A percentile compares a stretch with the other conserved stretches of the same genome.
Conservation (phyloP, 2,888 invertebrate genomes). For the Synergus itoensis region DNA sequence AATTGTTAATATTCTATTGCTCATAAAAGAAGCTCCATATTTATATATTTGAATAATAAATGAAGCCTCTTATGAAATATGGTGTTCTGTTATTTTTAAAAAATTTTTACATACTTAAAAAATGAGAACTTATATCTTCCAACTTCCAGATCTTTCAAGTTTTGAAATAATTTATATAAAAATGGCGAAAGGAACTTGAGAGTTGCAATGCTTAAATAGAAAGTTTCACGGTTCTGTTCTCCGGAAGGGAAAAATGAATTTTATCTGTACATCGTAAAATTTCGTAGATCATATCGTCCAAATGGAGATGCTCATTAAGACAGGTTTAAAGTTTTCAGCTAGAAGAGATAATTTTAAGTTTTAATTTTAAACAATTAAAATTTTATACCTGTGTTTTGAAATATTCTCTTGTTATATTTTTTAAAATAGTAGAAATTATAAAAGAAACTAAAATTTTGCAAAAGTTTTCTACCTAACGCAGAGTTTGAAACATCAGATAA, state of each 20-base stretch:
- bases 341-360: background rate
- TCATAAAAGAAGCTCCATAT: background rate
- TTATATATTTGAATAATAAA: background rate
- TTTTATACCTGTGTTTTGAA: background rate
- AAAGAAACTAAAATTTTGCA: background rate
- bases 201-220: background rate
- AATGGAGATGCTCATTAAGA: background rate
- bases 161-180: background rate
- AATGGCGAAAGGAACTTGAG: background rate
- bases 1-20: no score
- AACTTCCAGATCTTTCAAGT: background rate
- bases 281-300: background rate
- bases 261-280: background rate
- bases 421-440: background rate
- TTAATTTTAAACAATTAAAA: background rate
- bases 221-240: background rate
- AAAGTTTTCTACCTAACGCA: background rate
- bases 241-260: background rate
- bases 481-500: background rate
- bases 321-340: background rate
- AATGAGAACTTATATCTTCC: background rate
- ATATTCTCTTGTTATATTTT: background rate
- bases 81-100: background rate
- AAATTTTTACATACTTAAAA: background rate
- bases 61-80: background rate